phyloP scores from a whole-genome alignment of 2,888 invertebrate species.

The Neoaliturus tenellus region DNA sequence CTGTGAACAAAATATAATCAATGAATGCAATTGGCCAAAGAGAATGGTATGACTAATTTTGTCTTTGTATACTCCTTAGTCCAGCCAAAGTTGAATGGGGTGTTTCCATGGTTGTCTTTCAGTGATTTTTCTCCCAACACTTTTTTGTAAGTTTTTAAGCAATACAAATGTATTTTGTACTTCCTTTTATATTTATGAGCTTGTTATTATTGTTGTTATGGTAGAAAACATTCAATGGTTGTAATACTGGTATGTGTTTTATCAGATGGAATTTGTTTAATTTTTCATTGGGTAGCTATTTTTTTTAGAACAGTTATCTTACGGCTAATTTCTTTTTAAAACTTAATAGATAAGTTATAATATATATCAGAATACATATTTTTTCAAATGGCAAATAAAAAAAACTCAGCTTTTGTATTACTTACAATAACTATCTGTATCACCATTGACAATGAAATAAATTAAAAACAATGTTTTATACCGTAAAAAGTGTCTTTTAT shows the following conservation, averaged over 20 bases:
- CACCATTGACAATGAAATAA: neutral
- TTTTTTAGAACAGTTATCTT: too few relatives aligned
- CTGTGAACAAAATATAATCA: neutral
- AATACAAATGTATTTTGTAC: slow-evolving; percentile 27
- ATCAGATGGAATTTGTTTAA: neutral
- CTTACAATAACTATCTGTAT: too few relatives aligned
- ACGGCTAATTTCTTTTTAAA: too few relatives aligned
- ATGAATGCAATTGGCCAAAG: neutral
- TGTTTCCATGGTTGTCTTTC: slow-evolving; percentile 50
- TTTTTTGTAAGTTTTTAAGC: neutral
- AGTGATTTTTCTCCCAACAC: neutral
- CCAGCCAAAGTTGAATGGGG: neutral
- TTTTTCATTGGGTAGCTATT: neutral
- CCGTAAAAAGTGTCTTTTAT: neutral
- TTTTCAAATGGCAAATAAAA: too few relatives aligned
- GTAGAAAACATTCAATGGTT: neutral
- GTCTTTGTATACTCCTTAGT: neutral
- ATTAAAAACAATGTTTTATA: neutral
- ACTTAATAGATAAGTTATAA: too few relatives aligned
- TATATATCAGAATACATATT: too few relatives aligned
- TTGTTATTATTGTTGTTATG: neutral
- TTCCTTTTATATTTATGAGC: slow-evolving; percentile 18
- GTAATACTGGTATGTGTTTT: neutral
- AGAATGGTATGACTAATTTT: neutral
- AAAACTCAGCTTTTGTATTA: too few relatives aligned